phyloP scores from a whole-genome alignment of 2,888 invertebrate species.

The Hydropsyche betteni region DNA sequence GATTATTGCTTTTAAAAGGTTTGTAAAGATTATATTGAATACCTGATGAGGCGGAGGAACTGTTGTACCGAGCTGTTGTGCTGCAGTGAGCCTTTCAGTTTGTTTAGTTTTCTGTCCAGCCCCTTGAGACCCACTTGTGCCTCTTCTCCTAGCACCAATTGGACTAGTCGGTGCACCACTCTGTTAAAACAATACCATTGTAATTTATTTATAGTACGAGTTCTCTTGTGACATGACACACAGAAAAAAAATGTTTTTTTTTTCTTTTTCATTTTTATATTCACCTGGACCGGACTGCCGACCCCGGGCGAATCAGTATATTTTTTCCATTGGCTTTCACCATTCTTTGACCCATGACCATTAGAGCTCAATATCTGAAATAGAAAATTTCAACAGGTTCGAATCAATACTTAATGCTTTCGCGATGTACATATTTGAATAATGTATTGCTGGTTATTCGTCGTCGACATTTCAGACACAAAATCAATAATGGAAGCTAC shows the following conservation, averaged over 20 bases:
- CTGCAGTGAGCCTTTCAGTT: conserved; percentile 62
- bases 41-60: conserved; percentile 60
- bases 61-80: conserved; percentile 62
- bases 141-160: conserved; percentile 59
- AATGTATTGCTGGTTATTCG: not conserved
- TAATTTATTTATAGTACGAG: conserved; percentile 7
- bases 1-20: not conserved
- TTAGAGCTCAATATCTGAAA: conserved; percentile 49
- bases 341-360: conserved; percentile 56
- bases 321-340: conserved; percentile 70
- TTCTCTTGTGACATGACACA: not conserved
- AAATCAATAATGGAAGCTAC: not conserved
- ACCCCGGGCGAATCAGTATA: conserved; percentile 73
- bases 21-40: not conserved
- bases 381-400: no score
- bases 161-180: conserved; percentile 47
- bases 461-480: no score
- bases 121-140: conserved; percentile 62
- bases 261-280: not conserved
- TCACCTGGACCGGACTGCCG: conserved; percentile 66
- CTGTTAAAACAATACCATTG: conserved; percentile 32
- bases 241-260: not conserved
- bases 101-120: conserved; percentile 57
- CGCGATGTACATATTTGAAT: conserved; percentile 15
- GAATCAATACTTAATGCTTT: conserved; percentile 13